Conservation (phyloP, 2,113 vertebrate species). For the Semnornis frantzii region DNA sequence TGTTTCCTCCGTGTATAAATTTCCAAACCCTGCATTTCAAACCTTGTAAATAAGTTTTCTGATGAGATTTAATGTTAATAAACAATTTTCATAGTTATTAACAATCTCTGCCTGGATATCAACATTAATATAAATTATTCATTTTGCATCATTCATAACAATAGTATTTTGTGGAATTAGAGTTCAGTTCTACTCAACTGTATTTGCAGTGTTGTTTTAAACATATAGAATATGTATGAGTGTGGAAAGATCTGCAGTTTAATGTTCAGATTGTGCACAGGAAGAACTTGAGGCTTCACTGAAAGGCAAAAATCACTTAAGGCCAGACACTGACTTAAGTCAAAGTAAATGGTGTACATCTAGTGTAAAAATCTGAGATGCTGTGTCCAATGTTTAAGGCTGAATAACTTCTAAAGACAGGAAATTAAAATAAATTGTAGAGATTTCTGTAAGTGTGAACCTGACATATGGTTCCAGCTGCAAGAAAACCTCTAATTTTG, state of each 20-base stretch:
- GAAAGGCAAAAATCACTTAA: not conserved
- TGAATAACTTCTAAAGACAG: not conserved
- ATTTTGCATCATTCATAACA: not conserved
- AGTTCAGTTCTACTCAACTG: not conserved
- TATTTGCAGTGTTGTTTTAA: constrained; percentile 14
- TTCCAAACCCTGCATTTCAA: no score
- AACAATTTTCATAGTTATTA: no score
- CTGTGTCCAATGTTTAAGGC: not conserved
- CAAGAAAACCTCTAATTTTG: not conserved
- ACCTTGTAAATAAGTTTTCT: no score
- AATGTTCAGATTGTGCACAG: not conserved
- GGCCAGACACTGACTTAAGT: not conserved
- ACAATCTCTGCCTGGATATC: no score
- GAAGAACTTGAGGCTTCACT: not conserved
- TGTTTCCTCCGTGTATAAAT: no score
- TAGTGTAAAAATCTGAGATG: not conserved
- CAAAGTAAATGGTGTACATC: not conserved
- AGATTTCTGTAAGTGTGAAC: not conserved
- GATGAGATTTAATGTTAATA: no score
- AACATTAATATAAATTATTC: no score
- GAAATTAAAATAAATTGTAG: not conserved
- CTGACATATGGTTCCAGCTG: not conserved
- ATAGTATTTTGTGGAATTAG: constrained; percentile 14
- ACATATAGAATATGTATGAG: not conserved
- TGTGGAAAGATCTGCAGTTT: constrained; percentile 11